Evolutionary conservation across 1,140 invertebrate species (phyloP).

Genomic region (Drosophila setifemur): DNA sequence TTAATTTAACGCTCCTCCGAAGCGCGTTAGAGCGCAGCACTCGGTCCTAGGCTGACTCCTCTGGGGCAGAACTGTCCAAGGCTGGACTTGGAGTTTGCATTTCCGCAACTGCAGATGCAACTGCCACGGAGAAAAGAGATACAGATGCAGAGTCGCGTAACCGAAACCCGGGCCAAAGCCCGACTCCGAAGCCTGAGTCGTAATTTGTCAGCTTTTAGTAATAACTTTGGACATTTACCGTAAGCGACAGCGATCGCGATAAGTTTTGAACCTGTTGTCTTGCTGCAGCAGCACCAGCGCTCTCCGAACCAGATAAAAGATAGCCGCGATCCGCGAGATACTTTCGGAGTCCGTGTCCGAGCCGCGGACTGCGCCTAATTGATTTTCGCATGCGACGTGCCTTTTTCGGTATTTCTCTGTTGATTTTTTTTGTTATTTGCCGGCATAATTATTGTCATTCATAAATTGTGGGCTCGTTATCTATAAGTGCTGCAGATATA

Average conservation of each 20-base stretch:
- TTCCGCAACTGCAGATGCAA: conserved; percentile 49
- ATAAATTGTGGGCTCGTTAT: conserved; percentile 68
- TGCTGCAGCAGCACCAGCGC: conserved; percentile 12
- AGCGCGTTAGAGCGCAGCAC: conserved; percentile 35
- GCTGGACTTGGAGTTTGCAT: conserved; percentile 42
- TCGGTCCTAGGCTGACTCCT: not conserved
- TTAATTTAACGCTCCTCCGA: conserved; percentile 48
- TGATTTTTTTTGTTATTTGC: conserved; percentile 27
- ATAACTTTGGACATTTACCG: conserved; percentile 78
- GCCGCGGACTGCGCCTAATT: conserved; percentile 52
- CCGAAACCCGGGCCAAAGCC: conserved; percentile 20
- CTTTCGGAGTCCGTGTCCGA: conserved; percentile 10
- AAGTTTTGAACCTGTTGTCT: conserved; percentile 71
- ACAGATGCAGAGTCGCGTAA: conserved; percentile 29
- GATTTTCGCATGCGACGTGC: conserved; percentile 69
- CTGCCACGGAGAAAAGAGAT: not conserved
- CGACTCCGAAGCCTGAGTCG: conserved; percentile 34
- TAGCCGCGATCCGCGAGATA: conserved; percentile 51
- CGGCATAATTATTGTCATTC: conserved; percentile 71
- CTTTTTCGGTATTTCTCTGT: conserved; percentile 14
- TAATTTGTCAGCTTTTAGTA: conserved; percentile 78
- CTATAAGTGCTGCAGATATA: conserved; percentile 32
- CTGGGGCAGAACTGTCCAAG: conserved; percentile 16
- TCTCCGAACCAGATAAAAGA: conserved; percentile 60
- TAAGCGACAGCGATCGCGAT: conserved; percentile 65